Base-by-base conservation (phyloP, 2,113 vertebrate genomes). In the Platichthys flesus region DNA sequence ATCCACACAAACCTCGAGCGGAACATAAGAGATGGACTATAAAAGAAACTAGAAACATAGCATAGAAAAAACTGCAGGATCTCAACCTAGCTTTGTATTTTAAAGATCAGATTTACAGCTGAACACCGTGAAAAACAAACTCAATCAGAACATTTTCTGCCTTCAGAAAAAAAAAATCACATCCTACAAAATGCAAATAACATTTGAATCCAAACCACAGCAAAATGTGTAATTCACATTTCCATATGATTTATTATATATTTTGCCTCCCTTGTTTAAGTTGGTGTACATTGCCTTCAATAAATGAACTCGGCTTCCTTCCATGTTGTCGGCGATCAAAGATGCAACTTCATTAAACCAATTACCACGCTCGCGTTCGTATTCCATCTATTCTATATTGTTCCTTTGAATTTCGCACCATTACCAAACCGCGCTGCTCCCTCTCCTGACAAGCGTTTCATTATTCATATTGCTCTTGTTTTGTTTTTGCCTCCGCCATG, bases 391-490 rank as follows among this genome's bases (percentile, higher is more conserved):
- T 74, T 82, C 62, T 63, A 71, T 61, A 65, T 63, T 64, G 52
- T 57, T 40, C 42, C 63, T 89, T 85, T 90, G 84, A 54, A 20
- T 86, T 78, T 81, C 4, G 82, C 26, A 74, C 71, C 45, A 67
- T 71, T 74, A 74, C 42, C 37, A 67, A 67, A 35, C 58, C 56
- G 71, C 18, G 56, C 72, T 37, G 28, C 73, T 81, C 70, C 12
- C 72, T 77, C 82, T 76, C 74, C 78, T 85, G 86, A 90, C 85
- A 85, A 81, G 65, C 71, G 52, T 85, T 92, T 93, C 88, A 92
- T 94, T 92, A 93, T 92, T 93, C 88, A 91, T 80, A 80, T 66
- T 42, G 56, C 85, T 78, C 66, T 81, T 82, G 83, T 92, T 89
- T 88, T 89, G 57, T 77, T 83, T 76, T 84, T 63, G 63, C 84